phyloP scores from a whole-genome alignment of 2,888 invertebrate species.

The Pharmacophagus antenor region DNA sequence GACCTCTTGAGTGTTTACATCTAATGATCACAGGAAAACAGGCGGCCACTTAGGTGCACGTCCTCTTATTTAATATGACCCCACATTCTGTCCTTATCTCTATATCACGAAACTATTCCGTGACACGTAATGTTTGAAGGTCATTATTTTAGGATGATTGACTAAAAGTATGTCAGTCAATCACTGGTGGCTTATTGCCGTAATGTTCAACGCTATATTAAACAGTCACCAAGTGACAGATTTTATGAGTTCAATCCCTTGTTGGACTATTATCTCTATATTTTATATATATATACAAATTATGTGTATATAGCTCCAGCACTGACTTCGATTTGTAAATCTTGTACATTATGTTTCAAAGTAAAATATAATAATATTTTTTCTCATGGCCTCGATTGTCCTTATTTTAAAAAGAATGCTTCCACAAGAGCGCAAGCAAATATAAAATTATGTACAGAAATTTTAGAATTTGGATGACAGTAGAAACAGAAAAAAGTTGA shows the following conservation, averaged over 20 bases:
- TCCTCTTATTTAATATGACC: constrained; percentile 42
- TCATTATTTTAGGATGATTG: constrained; percentile 19
- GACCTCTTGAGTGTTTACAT: constrained; percentile 53
- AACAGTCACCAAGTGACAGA: background rate
- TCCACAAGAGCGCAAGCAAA: no score
- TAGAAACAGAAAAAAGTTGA: no score
- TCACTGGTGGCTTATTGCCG: background rate
- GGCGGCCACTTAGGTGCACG: constrained; percentile 35
- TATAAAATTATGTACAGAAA: no score
- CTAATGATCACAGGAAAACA: constrained; percentile 46
- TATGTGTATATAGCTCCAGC: no score
- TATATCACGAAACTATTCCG: constrained; percentile 39
- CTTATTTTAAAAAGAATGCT: no score
- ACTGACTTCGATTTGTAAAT: no score
- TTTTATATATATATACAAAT: no score
- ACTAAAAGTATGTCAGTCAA: constrained; percentile 8
- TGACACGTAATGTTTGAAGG: constrained; percentile 32
- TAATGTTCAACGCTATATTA: background rate
- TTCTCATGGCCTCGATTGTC: no score
- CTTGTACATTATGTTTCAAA: no score
- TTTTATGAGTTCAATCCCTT: background rate
- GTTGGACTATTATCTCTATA: no score
- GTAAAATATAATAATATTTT: no score
- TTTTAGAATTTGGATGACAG: no score
- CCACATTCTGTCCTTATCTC: constrained; percentile 36